Conservation (phyloP, 2,888 invertebrate species). For the Salticus scenicus region DNA sequence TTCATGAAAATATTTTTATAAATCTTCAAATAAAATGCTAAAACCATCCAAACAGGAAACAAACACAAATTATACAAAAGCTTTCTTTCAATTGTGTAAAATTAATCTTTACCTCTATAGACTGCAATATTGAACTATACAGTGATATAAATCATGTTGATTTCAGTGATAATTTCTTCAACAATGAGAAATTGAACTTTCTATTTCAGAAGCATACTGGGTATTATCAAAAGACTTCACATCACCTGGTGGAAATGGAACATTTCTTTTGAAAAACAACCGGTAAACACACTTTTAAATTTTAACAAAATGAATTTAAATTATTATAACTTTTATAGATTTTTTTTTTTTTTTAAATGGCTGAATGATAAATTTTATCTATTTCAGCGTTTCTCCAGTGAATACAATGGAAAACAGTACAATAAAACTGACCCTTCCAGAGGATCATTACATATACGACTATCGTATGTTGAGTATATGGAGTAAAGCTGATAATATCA, state of each 20-base stretch:
- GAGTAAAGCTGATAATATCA: constrained; percentile 90
- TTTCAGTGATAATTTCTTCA: too few relatives aligned
- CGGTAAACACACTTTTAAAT: constrained; percentile 36
- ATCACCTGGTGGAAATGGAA: constrained; percentile 45
- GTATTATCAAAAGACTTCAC: constrained; percentile 69
- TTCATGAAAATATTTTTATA: too few relatives aligned
- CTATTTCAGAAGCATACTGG: constrained; percentile 66
- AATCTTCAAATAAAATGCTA: too few relatives aligned
- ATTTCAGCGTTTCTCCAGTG: too few relatives aligned
- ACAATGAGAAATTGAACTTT: too few relatives aligned
- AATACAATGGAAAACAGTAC: constrained; percentile 95
- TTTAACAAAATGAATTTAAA: background rate
- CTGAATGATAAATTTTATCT: background rate
- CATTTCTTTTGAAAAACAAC: constrained; percentile 68
- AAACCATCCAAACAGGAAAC: too few relatives aligned
- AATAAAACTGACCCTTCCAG: constrained; percentile 91
- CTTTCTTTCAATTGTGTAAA: too few relatives aligned
- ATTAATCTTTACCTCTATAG: too few relatives aligned
- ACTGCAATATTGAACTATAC: too few relatives aligned
- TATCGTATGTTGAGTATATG: constrained; percentile 93
- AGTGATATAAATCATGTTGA: too few relatives aligned
- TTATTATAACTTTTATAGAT: background rate
- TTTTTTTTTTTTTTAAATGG: background rate
- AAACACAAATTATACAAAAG: too few relatives aligned
- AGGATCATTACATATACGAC: constrained; percentile 88